phyloP scores from a whole-genome alignment of 2,797 vertebrate genomes.

The Siniperca undulata region DNA sequence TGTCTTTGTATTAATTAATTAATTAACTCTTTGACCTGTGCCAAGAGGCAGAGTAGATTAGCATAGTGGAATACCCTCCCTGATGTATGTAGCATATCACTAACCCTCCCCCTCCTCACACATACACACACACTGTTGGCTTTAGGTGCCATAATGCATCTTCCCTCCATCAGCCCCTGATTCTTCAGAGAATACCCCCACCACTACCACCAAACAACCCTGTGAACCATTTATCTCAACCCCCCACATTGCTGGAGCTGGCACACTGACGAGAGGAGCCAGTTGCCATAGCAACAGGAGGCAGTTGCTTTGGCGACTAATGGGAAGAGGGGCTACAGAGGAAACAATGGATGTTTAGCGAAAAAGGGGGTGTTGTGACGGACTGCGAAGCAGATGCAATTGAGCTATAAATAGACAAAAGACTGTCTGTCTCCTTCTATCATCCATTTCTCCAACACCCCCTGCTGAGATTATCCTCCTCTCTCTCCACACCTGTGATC shows the following conservation, averaged over 20 bases:
- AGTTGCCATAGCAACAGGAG: slow-evolving; percentile 86
- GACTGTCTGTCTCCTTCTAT: slow-evolving; percentile 44
- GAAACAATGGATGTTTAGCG: slow-evolving; percentile 79
- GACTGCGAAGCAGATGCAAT: slow-evolving; percentile 55
- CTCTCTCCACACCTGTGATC: slow-evolving; percentile 44
- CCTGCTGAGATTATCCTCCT: slow-evolving; percentile 24
- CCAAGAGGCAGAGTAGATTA: slow-evolving; percentile 13
- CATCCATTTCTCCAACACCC: slow-evolving; percentile 14
- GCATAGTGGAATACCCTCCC: slow-evolving; percentile 23
- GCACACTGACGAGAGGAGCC: slow-evolving; percentile 72
- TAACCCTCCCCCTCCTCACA: slow-evolving; percentile 19
- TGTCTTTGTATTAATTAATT: too few relatives aligned
- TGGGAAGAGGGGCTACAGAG: slow-evolving; percentile 75
- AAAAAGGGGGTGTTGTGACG: slow-evolving; percentile 60
- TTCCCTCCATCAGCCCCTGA: slow-evolving; percentile 32
- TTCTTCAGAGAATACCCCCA: slow-evolving; percentile 30
- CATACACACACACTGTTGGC: slow-evolving; percentile 8
- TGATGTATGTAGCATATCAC: slow-evolving; percentile 23
- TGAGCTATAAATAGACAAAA: slow-evolving; percentile 80
- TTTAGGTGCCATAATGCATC: slow-evolving; percentile 20
- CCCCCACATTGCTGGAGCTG: slow-evolving; percentile 61
- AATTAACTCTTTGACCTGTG: slow-evolving; percentile 45
- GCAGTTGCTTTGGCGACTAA: slow-evolving; percentile 88
- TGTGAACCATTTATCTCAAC: slow-evolving; percentile 24
- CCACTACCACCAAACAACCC: slow-evolving; percentile 32